Evolutionary conservation across 1,140 invertebrate species (phyloP), one percentile per base, ranked within the genome.

Genomic region (Vollenhovia emeryi): DNA sequence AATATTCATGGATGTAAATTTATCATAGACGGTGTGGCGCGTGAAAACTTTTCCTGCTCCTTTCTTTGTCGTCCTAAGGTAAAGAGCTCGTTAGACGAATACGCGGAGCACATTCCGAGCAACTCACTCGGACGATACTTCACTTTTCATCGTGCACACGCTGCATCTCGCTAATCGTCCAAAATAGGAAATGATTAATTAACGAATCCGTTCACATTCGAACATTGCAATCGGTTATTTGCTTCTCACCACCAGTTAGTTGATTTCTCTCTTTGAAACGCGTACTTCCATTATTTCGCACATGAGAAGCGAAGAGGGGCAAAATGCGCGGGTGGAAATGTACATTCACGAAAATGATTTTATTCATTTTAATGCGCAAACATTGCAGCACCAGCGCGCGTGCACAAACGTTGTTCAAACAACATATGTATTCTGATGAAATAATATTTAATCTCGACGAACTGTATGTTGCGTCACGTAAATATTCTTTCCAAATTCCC

Each of bases 161-260:
- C 1, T 40, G 33, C 33, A 7, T 21, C 4, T 27, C 55, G 43
- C 36, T 45, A 27, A n/a, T 60, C 15, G 71, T 21, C 18, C 27
- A 40, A 66, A 62, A 71, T 78, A 87, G 40, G 45, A 43, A n/a
- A 15, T 33, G 48, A 85, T 86, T 85, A 87, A 86, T 86, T 86
- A 80, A 27, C 30, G 21, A 87, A 85, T 87, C 18, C 13, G 73
- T 87, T 80, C 13, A 33, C n/a, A 68, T 73, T 9, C 24, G 18
- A 86, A 66, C 7, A n/a, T 21, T n/a, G 36, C 36, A 60, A 27
- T 3, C 43, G 27, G 15, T 45, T 62, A 76, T 27, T 33, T 45
- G 60, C 18, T 21, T 64, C 9, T 36, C 60, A 36, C 36, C 27
- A 18, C 6, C 27, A 21, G 15, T 45, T 55, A 13, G 9, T 33